Evolutionary conservation across 2,113 vertebrate genomes (phyloP).

Genomic region (Chlorodrepanis virens): DNA sequence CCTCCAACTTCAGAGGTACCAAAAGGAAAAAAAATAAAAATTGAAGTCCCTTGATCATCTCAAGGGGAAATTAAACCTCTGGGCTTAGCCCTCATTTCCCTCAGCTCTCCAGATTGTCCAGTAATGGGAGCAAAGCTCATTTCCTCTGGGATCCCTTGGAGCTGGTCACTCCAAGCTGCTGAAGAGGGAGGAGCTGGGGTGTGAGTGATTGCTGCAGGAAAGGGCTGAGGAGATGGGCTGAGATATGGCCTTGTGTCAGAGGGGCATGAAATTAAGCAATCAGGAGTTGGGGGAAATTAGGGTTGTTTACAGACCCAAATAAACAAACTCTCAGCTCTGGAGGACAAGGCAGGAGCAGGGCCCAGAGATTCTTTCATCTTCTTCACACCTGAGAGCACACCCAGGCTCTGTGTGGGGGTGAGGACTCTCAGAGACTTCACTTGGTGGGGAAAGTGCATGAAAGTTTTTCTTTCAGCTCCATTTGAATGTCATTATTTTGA

Average conservation of each 20-base stretch:
- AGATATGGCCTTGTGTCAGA: slow-evolving; percentile 9
- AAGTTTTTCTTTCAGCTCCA: slow-evolving; percentile 17
- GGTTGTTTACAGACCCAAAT: slow-evolving; percentile 22
- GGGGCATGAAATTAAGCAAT: slow-evolving; percentile 33
- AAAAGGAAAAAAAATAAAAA: not conserved
- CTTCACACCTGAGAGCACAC: not conserved
- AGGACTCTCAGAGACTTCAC: not conserved
- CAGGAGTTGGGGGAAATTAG: not conserved
- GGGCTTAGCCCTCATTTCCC: slow-evolving; percentile 68
- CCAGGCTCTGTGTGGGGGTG: not conserved
- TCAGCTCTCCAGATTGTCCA: slow-evolving; percentile 20
- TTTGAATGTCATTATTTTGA: not conserved
- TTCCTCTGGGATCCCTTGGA: slow-evolving; percentile 47
- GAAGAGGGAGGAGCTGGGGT: not conserved
- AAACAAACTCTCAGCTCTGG: slow-evolving; percentile 31
- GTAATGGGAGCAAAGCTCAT: slow-evolving; percentile 66
- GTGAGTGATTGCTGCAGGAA: slow-evolving; percentile 23
- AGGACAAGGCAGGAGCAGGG: not conserved
- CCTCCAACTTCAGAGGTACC: slow-evolving; percentile 31
- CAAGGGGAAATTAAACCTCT: slow-evolving; percentile 58
- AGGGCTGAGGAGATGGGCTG: not conserved
- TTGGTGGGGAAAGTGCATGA: not conserved
- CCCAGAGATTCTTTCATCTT: slow-evolving; percentile 47
- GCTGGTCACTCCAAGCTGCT: not conserved
- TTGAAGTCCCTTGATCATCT: slow-evolving; percentile 44